Evolutionary conservation across 2,888 invertebrate species (phyloP).

Genomic region (Drosophila paranaensis): DNA sequence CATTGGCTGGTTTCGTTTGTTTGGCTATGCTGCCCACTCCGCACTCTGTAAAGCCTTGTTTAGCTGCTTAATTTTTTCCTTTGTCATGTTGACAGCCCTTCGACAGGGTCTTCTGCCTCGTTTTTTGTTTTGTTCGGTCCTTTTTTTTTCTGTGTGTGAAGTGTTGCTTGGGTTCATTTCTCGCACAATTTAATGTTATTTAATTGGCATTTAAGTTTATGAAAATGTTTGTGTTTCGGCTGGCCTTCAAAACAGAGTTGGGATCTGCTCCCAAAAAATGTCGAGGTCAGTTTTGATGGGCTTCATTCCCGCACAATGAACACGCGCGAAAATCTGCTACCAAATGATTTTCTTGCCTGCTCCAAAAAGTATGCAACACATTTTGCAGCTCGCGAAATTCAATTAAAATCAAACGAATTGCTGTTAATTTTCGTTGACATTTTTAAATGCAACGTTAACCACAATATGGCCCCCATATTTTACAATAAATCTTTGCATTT

Average conservation of each 20-base stretch:
- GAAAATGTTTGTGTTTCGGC: slow-evolving; percentile 64
- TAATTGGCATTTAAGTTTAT: slow-evolving; percentile 78
- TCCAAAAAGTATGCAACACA: slow-evolving; percentile 19
- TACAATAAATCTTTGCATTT: slow-evolving; percentile 31
- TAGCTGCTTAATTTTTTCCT: slow-evolving; percentile 80
- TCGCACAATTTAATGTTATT: slow-evolving; percentile 80
- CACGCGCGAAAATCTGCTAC: neutral
- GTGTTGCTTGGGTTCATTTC: slow-evolving; percentile 55
- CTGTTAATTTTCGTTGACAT: slow-evolving; percentile 69
- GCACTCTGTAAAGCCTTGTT: slow-evolving; percentile 65
- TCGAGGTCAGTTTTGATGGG: slow-evolving; percentile 52
- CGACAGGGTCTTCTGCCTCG: slow-evolving; percentile 42
- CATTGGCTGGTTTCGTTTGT: slow-evolving; percentile 60
- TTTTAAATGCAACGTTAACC: slow-evolving; percentile 67
- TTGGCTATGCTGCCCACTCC: slow-evolving; percentile 44
- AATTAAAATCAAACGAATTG: slow-evolving; percentile 57
- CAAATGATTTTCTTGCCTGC: neutral
- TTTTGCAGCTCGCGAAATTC: slow-evolving; percentile 6
- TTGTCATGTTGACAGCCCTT: slow-evolving; percentile 78
- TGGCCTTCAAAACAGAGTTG: slow-evolving; percentile 4
- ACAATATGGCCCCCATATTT: slow-evolving; percentile 51
- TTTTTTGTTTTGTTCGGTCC: slow-evolving; percentile 3
- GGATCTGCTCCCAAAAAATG: slow-evolving; percentile 36
- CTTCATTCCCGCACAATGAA: neutral
- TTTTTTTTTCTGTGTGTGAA: slow-evolving; percentile 11